Evolutionary conservation across 2,113 vertebrate genomes (phyloP), one percentile per base, ranked within the genome.

Genomic region (Chlamydotis undulata): DNA sequence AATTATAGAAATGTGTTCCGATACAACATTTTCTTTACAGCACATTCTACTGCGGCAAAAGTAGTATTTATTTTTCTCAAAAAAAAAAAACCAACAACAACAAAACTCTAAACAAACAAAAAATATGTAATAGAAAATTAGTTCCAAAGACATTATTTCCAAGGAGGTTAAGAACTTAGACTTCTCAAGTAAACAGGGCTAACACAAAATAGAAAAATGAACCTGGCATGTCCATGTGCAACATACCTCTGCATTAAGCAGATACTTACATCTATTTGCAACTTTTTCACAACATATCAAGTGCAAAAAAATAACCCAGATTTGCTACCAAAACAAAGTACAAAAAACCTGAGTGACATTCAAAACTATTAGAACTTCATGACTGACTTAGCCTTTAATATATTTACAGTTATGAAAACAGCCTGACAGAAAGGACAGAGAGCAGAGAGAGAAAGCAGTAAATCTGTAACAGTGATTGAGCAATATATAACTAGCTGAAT

Each of bases 401-500:
- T 78, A 88, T 78, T 89, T 91, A 86, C 56, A 88, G 39, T 81
- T 88, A 83, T 4, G 1, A 83, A 88, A 94, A 81, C 53, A 74
- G 60, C 26, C 55, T 63, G 68, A 83, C 56, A 95, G 83, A 93
- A 84, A 83, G 25, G 16, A 85, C 80, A 28, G 43, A 55, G 18
- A 83, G 71, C 26, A 80, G 47, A 37, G 68, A 95, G 68, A 91
- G 52, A 96, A 91, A 90, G 76, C 56, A 86, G 93, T 93, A 95
- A 96, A 97, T 94, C 95, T 97, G 92, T 96, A 96, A 97, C 96
- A 90, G 79, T 92, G 85, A 93, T 75, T 96, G 85, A 94, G 79
- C 92, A 96, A 97, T 96, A 96, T 95, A 81, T 96, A 96, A 97
- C 95, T 92, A 90, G 57, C 74, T 96, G 90, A 96, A 97, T 92